Percentiles rank a stretch among this genome's conserved stretches.
Conservation (phyloP, 64 coral and sea anemone genomes). For the Exaiptasia diaphana region DNA sequence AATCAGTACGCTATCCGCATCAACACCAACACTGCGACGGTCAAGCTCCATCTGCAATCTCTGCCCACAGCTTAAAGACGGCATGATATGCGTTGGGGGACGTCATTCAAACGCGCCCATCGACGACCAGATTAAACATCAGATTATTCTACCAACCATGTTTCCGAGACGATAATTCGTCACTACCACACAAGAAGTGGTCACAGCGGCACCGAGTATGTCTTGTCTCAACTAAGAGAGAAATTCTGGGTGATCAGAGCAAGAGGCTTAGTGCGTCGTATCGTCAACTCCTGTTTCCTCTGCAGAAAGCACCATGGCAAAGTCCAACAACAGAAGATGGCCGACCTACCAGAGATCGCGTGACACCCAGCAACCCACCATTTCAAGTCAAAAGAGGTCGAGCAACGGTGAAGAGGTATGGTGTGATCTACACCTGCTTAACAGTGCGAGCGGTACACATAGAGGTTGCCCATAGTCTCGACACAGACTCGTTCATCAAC, state of each 20-base stretch:
- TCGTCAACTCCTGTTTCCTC: background rate
- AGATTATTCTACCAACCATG: conserved; percentile 31
- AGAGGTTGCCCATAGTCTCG: background rate
- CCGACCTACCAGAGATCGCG: background rate
- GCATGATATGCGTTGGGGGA: conserved; percentile 28
- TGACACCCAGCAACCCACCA: conserved; percentile 9
- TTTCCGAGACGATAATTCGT: background rate
- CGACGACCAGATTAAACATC: background rate
- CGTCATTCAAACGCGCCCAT: conserved; percentile 23
- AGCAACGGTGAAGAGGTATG: background rate
- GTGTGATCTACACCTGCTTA: conserved; percentile 19
- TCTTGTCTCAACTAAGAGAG: background rate
- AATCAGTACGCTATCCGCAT: background rate
- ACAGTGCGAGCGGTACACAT: conserved; percentile 2
- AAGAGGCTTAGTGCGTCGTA: conserved; percentile 1
- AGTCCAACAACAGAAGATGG: conserved; percentile 34
- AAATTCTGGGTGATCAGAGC: conserved; percentile 17
- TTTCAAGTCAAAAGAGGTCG: background rate
- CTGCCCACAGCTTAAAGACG: background rate
- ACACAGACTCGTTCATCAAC: conserved; percentile 22
- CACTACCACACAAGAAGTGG: background rate
- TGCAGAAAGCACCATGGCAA: background rate
- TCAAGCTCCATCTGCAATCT: conserved; percentile 27
- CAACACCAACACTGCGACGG: background rate
- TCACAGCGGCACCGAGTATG: conserved; percentile 26